Evolutionary conservation across 2,113 vertebrate genomes (phyloP).

Genomic region (Bufo bufo): DNA sequence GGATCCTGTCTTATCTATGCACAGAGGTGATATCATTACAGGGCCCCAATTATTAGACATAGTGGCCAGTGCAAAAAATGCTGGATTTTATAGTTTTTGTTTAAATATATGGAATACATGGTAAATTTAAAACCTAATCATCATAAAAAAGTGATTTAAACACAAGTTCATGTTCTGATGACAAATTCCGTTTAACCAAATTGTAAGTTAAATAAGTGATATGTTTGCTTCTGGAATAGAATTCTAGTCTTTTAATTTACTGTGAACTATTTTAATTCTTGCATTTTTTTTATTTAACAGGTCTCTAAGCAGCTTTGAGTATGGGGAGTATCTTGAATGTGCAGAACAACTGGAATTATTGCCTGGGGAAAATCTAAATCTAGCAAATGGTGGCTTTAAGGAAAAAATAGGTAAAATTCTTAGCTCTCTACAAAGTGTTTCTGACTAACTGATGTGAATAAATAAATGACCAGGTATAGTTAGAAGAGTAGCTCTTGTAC

Average conservation of each 20-base stretch:
- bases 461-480: too few relatives aligned
- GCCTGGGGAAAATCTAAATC: constrained; percentile 92
- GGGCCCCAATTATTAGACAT: too few relatives aligned
- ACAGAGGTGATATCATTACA: too few relatives aligned
- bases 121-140: too few relatives aligned
- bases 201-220: background rate
- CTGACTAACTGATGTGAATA: background rate
- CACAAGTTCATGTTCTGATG: too few relatives aligned
- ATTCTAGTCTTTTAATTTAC: background rate
- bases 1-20: too few relatives aligned
- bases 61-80: too few relatives aligned
- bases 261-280: background rate
- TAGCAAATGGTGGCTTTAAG: constrained; percentile 82
- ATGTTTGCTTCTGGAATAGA: background rate
- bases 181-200: too few relatives aligned
- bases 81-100: too few relatives aligned
- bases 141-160: too few relatives aligned
- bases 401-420: constrained; percentile 88
- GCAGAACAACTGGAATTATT: constrained; percentile 89
- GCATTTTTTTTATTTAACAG: constrained; percentile 67
- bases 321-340: constrained; percentile 87
- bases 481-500: too few relatives aligned
- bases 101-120: too few relatives aligned
- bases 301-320: constrained; percentile 91
- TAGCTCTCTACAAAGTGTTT: background rate